Conservation (phyloP, 2,888 invertebrate species). For the Ethmia dodecea region DNA sequence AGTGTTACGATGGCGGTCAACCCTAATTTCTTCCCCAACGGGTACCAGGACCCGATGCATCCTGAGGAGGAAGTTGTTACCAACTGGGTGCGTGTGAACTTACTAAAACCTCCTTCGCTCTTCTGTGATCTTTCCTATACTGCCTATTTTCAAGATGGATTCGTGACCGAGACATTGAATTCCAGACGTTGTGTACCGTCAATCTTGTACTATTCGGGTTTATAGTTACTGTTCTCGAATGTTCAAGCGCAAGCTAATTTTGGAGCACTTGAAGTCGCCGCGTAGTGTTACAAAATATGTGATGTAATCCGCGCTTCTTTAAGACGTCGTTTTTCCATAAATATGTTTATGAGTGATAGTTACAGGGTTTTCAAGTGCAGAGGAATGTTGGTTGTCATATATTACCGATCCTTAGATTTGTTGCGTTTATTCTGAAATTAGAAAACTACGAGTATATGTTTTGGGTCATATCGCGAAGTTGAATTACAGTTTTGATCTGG, state of each 20-base stretch:
- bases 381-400: too few species aligned
- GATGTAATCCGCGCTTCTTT: constrained; percentile 51
- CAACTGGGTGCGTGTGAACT: constrained; percentile 76
- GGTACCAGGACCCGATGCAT: constrained; percentile 72
- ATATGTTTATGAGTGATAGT: background rate
- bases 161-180: constrained; percentile 12
- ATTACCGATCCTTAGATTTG: too few species aligned
- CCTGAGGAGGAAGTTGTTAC: constrained; percentile 78
- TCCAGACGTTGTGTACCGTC: constrained; percentile 20
- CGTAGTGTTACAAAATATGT: constrained; percentile 64
- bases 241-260: constrained; percentile 49
- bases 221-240: constrained; percentile 11
- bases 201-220: constrained; percentile 11
- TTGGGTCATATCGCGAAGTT: too few species aligned
- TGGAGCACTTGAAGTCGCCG: constrained; percentile 49
- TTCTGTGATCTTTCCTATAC: background rate
- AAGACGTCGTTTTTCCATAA: constrained; percentile 33
- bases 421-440: too few species aligned
- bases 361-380: background rate
- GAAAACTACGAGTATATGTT: too few species aligned
- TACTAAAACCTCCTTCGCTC: background rate
- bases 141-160: constrained; percentile 6
- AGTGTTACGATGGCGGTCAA: constrained; percentile 61
- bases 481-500: too few species aligned
- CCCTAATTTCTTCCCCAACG: constrained; percentile 73